These are phyloP conservation scores for Ptilonorhynchus violaceus DNA, from an alignment of 2,113 vertebrate genomes.

Conservation along the genomic window DNA sequence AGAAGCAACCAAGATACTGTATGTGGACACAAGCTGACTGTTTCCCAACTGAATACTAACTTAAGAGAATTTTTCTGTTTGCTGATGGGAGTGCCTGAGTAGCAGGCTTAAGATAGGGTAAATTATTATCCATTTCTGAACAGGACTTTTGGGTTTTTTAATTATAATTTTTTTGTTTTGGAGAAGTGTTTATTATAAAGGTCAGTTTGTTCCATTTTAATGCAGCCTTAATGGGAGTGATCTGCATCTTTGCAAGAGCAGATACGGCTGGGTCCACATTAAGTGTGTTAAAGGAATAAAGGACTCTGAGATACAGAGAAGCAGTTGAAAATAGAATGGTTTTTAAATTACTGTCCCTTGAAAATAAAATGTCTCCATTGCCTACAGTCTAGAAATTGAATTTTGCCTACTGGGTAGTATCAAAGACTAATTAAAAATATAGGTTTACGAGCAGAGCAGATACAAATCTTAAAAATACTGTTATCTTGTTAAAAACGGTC, in stretches of 20 bases:
- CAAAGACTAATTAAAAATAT: neutral
- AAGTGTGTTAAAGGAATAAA: conserved; percentile 28
- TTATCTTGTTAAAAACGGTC: neutral
- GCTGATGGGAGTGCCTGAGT: conserved; percentile 61
- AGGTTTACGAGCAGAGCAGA: neutral
- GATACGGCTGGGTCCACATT: conserved; percentile 24
- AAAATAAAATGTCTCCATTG: conserved; percentile 17
- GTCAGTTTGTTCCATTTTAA: conserved; percentile 59
- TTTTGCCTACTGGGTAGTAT: conserved; percentile 11
- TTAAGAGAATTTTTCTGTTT: conserved; percentile 60
- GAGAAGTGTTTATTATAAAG: conserved; percentile 67
- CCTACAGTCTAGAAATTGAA: conserved; percentile 21
- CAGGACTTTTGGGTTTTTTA: conserved; percentile 49
- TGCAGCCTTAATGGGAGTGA: conserved; percentile 16
- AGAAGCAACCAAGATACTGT: conserved; percentile 66
- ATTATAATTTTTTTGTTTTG: conserved; percentile 46
- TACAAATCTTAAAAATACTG: neutral
- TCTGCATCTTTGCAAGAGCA: conserved; percentile 10
- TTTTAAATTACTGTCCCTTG: conserved; percentile 36
- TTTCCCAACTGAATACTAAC: conserved; percentile 66
- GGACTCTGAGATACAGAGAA: neutral
- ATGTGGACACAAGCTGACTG: conserved; percentile 48
- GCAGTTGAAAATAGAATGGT: neutral
- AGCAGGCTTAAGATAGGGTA: conserved; percentile 69
- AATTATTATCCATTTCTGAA: conserved; percentile 71